A percentile compares a stretch with the other conserved stretches of the same genome.
These are phyloP conservation scores for Drosophila nr. medialis DNA, from an alignment of 2,888 invertebrate species.

Conservation along the genomic window DNA sequence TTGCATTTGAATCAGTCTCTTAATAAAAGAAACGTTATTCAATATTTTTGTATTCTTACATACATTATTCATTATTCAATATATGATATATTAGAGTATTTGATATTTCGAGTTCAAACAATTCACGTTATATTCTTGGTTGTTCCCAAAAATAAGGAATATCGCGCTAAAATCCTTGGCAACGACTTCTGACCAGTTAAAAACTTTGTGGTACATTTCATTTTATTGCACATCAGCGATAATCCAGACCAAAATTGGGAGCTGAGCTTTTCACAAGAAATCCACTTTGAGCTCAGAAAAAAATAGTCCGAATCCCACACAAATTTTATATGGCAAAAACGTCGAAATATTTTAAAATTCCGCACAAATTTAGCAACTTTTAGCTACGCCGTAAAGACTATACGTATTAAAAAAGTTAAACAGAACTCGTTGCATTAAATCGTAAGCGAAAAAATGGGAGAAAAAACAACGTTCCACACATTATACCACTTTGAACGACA, in stretches of 20 bases:
- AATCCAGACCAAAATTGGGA: constrained; percentile 77
- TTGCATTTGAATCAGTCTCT: background rate
- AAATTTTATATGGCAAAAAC: constrained; percentile 41
- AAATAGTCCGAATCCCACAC: constrained; percentile 31
- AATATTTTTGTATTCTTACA: background rate
- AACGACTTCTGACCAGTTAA: constrained; percentile 49
- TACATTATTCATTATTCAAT: background rate
- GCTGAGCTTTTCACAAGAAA: constrained; percentile 49
- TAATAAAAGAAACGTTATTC: background rate
- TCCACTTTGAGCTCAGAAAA: constrained; percentile 40
- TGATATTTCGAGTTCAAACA: background rate
- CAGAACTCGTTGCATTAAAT: constrained; percentile 37
- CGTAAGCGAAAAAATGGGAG: background rate
- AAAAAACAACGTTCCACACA: constrained; percentile 28
- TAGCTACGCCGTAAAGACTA: constrained; percentile 26
- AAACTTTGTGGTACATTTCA: constrained; percentile 58
- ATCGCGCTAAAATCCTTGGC: constrained; percentile 18
- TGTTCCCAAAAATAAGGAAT: constrained; percentile 5
- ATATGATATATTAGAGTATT: constrained; percentile 1
- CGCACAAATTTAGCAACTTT: constrained; percentile 65
- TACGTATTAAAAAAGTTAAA: constrained; percentile 52
- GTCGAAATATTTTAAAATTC: constrained; percentile 58
- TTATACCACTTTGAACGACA: constrained; percentile 57
- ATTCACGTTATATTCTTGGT: background rate
- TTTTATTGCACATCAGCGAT: constrained; percentile 74